A percentile compares a stretch with the other conserved stretches of the same genome.
Evolutionary conservation across 2,797 vertebrate genomes (phyloP).

Genomic region (Australoheros facetus): DNA sequence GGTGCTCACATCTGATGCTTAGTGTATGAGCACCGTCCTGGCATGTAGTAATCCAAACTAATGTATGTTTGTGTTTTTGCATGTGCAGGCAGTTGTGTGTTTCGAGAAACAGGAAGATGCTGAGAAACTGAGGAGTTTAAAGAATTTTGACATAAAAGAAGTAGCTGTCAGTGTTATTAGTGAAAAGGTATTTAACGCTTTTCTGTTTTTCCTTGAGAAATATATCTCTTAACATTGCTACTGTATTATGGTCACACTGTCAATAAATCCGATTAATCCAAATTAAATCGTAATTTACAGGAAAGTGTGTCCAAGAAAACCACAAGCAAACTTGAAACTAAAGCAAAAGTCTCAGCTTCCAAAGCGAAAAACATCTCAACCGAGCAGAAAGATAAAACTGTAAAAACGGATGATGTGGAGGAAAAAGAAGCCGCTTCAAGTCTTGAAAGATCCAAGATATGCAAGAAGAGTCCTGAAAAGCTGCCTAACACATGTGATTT

Average conservation of each 20-base stretch:
- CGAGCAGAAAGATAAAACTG: neutral
- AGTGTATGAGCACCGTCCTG: neutral
- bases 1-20: neutral
- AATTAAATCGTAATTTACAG: constrained; percentile 23
- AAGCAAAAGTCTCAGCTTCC: neutral
- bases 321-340: neutral
- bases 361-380: neutral
- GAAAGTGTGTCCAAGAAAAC: neutral
- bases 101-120: constrained; percentile 87
- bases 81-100: constrained; percentile 82
- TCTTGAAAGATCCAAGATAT: neutral
- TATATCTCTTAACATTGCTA: neutral
- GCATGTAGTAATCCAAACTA: fast-evolving
- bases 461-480: neutral
- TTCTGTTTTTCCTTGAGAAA: neutral
- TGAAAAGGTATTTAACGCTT: constrained; percentile 55
- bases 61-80: neutral
- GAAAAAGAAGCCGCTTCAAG: neutral
- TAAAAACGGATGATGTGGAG: neutral
- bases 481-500: neutral
- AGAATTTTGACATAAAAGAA: constrained; percentile 74
- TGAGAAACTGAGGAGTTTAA: constrained; percentile 75
- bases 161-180: constrained; percentile 63
- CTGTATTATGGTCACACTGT: neutral
- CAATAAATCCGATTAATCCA: neutral